A percentile compares a stretch with the other conserved stretches of the same genome.
phyloP scores from a whole-genome alignment of 2,888 invertebrate genomes.

The Macrosoma leucophasiata region DNA sequence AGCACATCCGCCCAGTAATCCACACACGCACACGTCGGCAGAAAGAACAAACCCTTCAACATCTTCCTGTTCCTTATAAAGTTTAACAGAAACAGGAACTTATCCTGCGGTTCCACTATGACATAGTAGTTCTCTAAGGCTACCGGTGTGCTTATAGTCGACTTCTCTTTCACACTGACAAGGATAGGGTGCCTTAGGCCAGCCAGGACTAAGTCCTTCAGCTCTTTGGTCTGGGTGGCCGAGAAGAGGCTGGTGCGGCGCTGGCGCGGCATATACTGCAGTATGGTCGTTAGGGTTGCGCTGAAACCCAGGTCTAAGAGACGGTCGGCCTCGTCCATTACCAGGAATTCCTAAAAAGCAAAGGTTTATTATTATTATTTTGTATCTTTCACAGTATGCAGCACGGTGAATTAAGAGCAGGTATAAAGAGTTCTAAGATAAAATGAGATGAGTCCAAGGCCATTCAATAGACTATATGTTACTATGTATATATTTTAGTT shows the following conservation, averaged over 20 bases:
- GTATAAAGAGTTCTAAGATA: background rate
- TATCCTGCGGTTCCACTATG: conserved; percentile 85
- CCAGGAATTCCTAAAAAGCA: conserved; percentile 84
- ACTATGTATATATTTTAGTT: conserved; percentile 11
- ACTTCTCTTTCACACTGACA: conserved; percentile 92
- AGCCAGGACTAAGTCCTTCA: conserved; percentile 92
- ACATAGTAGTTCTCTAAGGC: conserved; percentile 87
- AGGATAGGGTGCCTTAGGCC: conserved; percentile 95
- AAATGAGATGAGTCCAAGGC: no score
- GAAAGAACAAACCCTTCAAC: conserved; percentile 85
- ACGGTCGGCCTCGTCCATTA: conserved; percentile 98
- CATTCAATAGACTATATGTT: conserved; percentile 1
- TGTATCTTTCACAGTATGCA: background rate
- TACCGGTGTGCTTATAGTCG: conserved; percentile 82
- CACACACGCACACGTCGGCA: conserved; percentile 97
- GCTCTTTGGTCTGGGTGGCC: conserved; percentile 97
- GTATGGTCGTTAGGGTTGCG: conserved; percentile 87
- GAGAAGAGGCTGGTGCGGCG: conserved; percentile 98
- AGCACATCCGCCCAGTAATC: conserved; percentile 90
- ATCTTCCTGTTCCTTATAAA: conserved; percentile 80
- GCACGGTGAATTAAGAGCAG: background rate
- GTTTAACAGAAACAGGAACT: conserved; percentile 85
- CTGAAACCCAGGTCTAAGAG: conserved; percentile 95
- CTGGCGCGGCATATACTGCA: conserved; percentile 93
- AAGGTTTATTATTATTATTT: background rate